These are phyloP conservation scores for Hyppa rectilinea DNA, from an alignment of 2,888 invertebrate species.

Conservation along the genomic window DNA sequence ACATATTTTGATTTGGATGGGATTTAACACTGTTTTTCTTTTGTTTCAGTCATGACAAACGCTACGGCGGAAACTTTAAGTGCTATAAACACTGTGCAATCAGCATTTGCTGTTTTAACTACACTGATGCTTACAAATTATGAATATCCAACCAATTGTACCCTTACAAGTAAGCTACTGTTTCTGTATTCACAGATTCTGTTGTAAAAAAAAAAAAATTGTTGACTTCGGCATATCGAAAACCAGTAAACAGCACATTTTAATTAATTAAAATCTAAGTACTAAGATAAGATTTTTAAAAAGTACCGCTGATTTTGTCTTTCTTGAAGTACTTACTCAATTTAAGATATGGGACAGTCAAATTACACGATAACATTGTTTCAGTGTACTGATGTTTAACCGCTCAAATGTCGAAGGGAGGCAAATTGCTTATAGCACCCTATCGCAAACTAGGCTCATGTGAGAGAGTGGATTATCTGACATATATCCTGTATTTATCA, in stretches of 20 bases:
- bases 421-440: constrained; percentile 81
- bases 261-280: no score
- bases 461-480: constrained; percentile 17
- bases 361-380: not conserved
- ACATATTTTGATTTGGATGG: not conserved
- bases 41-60: constrained; percentile 42
- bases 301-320: not conserved
- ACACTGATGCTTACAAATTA: constrained; percentile 11
- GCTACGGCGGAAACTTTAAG: constrained; percentile 23
- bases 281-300: no score
- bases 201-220: no score
- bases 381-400: not conserved
- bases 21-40: not conserved
- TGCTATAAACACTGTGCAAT: constrained; percentile 14
- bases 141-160: constrained; percentile 17
- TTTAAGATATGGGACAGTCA: not conserved
- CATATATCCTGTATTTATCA: not conserved
- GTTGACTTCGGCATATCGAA: no score
- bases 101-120: constrained; percentile 6
- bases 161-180: constrained; percentile 36
- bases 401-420: not conserved
- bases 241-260: no score
- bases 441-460: constrained; percentile 64
- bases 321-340: not conserved
- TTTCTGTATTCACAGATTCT: no score